A percentile compares a stretch with the other conserved stretches of the same genome.
Evolutionary conservation across 1,140 invertebrate genomes (phyloP).

Genomic region (Psilanteris sp.): DNA sequence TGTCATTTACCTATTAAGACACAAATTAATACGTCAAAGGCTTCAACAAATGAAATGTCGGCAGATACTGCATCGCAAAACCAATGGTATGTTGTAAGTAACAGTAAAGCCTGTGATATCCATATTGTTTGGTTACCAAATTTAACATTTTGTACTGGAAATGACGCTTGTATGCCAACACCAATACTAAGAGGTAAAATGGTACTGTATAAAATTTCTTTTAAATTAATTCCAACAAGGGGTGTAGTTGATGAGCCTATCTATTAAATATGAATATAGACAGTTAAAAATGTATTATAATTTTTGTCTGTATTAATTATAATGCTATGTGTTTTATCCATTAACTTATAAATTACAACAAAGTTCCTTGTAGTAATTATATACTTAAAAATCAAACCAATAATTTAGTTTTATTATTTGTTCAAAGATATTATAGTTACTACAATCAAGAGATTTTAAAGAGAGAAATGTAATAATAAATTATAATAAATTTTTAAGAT

Average conservation of each 20-base stretch:
- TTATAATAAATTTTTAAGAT: no score
- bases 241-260: constrained; percentile 36
- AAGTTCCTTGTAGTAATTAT: no score
- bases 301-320: no score
- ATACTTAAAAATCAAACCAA: no score
- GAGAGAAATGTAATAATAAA: no score
- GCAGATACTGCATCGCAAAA: constrained; percentile 75
- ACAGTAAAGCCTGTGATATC: constrained; percentile 71
- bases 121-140: constrained; percentile 65
- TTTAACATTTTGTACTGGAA: constrained; percentile 37
- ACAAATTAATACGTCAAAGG: constrained; percentile 74
- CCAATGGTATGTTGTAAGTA: constrained; percentile 75
- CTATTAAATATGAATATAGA: no score
- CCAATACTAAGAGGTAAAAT: constrained; percentile 73
- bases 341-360: no score
- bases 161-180: constrained; percentile 61
- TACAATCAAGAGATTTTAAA: no score
- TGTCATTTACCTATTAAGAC: constrained; percentile 70
- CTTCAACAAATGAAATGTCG: constrained; percentile 73
- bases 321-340: no score
- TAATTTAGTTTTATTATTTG: no score
- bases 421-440: no score
- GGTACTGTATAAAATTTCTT: constrained; percentile 74
- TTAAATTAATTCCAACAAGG: constrained; percentile 71
- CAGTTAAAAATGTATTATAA: no score